Conservation (phyloP, 23 tunicate genomes). For the Halocynthia roretzi region DNA sequence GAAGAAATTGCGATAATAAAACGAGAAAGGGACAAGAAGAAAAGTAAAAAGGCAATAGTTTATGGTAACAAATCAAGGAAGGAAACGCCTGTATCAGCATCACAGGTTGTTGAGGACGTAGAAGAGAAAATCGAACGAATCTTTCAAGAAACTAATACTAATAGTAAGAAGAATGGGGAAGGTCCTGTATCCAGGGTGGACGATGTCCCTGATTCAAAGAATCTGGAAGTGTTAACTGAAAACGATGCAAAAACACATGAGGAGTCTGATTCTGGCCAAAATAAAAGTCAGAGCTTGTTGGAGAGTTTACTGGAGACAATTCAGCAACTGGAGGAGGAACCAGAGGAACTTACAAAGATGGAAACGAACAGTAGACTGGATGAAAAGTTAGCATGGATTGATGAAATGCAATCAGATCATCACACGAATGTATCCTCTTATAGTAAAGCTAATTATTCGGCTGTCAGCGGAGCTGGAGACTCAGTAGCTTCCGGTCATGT, state of each 20-base stretch:
- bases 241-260: background rate
- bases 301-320: slow-evolving; percentile 79
- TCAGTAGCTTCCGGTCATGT: background rate
- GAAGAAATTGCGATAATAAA: slow-evolving; percentile 50
- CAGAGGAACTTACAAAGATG: slow-evolving; percentile 43
- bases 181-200: background rate
- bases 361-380: slow-evolving; percentile 36
- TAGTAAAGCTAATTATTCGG: slow-evolving; percentile 5
- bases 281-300: slow-evolving; percentile 51
- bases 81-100: background rate
- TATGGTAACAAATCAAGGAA: background rate
- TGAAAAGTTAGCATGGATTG: slow-evolving; percentile 85
- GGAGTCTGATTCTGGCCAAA: slow-evolving; percentile 5
- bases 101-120: slow-evolving; percentile 19
- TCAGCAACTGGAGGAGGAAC: slow-evolving; percentile 71
- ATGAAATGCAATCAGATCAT: slow-evolving; percentile 66
- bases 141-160: slow-evolving; percentile 7
- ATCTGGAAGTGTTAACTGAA: background rate
- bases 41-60: background rate
- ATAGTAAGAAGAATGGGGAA: background rate
- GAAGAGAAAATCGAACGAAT: slow-evolving; percentile 22
- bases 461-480: slow-evolving; percentile 9
- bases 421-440: slow-evolving; percentile 52
- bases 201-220: background rate
- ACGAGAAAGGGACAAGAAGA: slow-evolving; percentile 32